Conservation (phyloP, 2,888 invertebrate genomes). For the Abrostola triplasia region DNA sequence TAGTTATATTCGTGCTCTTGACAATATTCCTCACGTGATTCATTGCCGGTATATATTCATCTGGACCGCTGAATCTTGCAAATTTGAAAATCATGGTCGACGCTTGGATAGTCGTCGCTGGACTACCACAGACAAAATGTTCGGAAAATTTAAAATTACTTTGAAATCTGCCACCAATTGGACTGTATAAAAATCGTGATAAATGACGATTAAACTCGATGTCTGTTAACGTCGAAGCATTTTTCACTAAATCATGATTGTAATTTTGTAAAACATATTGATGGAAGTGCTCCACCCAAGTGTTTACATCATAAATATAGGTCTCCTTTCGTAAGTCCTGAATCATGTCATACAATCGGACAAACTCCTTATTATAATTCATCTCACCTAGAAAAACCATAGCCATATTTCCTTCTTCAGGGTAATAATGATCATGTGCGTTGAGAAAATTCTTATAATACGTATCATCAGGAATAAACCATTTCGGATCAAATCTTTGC, state of each 20-base stretch:
- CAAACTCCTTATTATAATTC: slow-evolving; percentile 90
- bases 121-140: slow-evolving; percentile 89
- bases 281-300: slow-evolving; percentile 91
- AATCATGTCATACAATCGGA: slow-evolving; percentile 87
- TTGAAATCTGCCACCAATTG: slow-evolving; percentile 91
- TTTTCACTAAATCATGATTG: slow-evolving; percentile 78
- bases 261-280: slow-evolving; percentile 89
- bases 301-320: slow-evolving; percentile 86
- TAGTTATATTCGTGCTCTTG: slow-evolving; percentile 87
- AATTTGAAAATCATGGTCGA: slow-evolving; percentile 90
- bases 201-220: slow-evolving; percentile 89
- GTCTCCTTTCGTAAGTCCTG: slow-evolving; percentile 84
- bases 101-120: slow-evolving; percentile 88
- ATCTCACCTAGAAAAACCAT: slow-evolving; percentile 90
- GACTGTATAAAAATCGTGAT: slow-evolving; percentile 91
- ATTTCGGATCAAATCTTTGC: slow-evolving; percentile 93
- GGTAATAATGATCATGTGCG: slow-evolving; percentile 89
- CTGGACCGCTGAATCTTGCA: slow-evolving; percentile 88
- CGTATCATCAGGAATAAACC: slow-evolving; percentile 93
- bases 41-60: slow-evolving; percentile 93
- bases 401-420: slow-evolving; percentile 89
- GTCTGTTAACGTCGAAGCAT: slow-evolving; percentile 82
- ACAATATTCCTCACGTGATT: slow-evolving; percentile 89
- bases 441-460: slow-evolving; percentile 90
- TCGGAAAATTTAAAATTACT: slow-evolving; percentile 90